phyloP scores from a whole-genome alignment of 1,140 invertebrate genomes.

The Macrosteles quadrilineatus region DNA sequence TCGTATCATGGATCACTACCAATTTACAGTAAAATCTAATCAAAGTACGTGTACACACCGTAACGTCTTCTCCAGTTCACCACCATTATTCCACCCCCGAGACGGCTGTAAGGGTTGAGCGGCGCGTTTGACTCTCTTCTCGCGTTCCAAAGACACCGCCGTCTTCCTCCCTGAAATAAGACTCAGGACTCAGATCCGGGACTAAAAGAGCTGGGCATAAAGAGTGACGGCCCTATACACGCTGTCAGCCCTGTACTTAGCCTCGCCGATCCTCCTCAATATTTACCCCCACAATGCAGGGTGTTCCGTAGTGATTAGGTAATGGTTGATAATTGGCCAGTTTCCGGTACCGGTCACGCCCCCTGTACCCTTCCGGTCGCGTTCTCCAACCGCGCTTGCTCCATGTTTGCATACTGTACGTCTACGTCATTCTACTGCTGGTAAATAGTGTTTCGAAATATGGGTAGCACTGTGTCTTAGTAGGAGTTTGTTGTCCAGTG shows the following conservation, averaged over 20 bases:
- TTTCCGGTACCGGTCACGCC: background rate
- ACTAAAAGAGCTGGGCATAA: no score
- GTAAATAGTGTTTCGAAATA: no score
- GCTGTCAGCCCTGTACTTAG: slow-evolving; percentile 12
- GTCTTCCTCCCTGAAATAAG: background rate
- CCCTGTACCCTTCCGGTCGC: background rate
- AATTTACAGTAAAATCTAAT: no score
- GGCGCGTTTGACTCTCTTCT: background rate
- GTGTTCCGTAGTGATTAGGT: slow-evolving; percentile 10
- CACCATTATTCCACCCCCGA: no score
- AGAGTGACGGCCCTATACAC: background rate
- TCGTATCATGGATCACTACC: no score
- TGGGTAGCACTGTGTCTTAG: no score
- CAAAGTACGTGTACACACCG: no score
- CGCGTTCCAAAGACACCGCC: slow-evolving; percentile 1
- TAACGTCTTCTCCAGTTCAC: no score
- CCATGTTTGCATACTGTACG: no score
- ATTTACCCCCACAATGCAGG: slow-evolving; percentile 4
- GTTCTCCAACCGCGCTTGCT: background rate
- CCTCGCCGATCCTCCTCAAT: background rate
- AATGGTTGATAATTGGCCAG: slow-evolving; percentile 6
- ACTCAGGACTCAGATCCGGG: background rate
- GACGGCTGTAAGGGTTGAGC: background rate
- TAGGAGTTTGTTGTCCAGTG: no score
- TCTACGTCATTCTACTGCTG: no score